Conservation (phyloP, 1,140 invertebrate genomes). For the Cherax quadricarinatus region DNA sequence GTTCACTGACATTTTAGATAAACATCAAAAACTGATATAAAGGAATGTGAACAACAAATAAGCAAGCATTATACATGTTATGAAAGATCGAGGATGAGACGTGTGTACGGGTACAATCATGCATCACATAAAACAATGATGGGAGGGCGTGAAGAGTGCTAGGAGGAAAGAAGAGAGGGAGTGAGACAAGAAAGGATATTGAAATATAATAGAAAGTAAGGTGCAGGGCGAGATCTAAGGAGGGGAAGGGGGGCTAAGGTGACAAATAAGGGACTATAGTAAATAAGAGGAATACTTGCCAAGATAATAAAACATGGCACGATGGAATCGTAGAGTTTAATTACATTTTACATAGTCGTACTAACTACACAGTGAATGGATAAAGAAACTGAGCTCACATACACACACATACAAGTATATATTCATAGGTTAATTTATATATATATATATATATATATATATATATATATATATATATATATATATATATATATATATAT, state of each 20-base stretch:
- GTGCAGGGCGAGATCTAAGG: not conserved
- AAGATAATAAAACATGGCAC: conserved; percentile 21
- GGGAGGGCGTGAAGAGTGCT: not conserved
- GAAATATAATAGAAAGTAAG: too few species aligned
- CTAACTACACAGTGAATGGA: not conserved
- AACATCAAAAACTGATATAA: not conserved
- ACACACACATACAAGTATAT: not conserved
- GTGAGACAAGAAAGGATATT: not conserved
- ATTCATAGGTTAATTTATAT: not conserved
- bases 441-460: not conserved
- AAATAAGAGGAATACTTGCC: too few species aligned
- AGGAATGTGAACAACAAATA: not conserved
- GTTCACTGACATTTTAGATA: not conserved
- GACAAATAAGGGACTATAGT: not conserved
- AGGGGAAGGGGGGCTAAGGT: not conserved
- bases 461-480: too few species aligned
- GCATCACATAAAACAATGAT: not conserved
- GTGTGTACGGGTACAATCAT: not conserved
- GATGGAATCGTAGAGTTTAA: conserved; percentile 13
- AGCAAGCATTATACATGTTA: not conserved
- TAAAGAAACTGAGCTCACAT: too few species aligned
- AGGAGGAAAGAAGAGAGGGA: not conserved
- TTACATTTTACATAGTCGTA: too few species aligned
- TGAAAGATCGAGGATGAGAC: not conserved
- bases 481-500: too few species aligned